A percentile compares a stretch with the other conserved stretches of the same genome.
Conservation (phyloP, 2,113 vertebrate genomes). For the Callaeas wilsoni region DNA sequence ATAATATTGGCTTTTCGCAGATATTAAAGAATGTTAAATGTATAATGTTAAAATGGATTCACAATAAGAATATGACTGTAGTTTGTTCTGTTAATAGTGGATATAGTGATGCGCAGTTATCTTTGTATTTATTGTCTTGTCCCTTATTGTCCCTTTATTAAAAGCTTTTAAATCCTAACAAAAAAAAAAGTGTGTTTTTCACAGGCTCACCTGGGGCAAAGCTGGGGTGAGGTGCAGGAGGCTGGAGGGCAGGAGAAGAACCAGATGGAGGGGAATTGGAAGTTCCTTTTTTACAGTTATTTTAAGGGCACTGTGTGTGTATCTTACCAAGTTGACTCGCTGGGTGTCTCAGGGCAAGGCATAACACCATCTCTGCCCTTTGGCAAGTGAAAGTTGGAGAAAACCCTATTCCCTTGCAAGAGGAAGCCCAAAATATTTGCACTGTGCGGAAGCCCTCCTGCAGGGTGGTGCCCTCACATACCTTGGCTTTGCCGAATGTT, state of each 20-base stretch:
- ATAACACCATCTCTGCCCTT: background rate
- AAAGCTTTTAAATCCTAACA: too few relatives aligned
- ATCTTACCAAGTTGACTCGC: rapidly evolving
- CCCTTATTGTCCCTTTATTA: too few relatives aligned
- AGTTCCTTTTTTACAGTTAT: background rate
- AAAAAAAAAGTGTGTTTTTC: too few relatives aligned
- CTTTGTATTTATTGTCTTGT: too few relatives aligned
- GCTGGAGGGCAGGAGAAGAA: background rate
- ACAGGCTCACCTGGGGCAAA: background rate
- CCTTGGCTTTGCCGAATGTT: background rate
- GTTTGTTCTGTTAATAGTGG: too few relatives aligned
- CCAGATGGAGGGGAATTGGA: rapidly evolving
- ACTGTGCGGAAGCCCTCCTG: background rate
- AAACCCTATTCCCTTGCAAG: background rate
- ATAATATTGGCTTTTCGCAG: too few relatives aligned
- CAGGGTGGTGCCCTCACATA: background rate
- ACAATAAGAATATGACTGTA: too few relatives aligned
- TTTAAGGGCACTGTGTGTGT: background rate
- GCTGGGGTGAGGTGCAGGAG: background rate
- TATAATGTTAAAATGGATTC: too few relatives aligned
- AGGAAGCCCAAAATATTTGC: too few relatives aligned
- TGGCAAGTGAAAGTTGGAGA: background rate
- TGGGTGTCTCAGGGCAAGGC: background rate
- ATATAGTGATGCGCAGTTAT: too few relatives aligned
- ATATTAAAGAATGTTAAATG: too few relatives aligned